phyloP scores from a whole-genome alignment of 2,888 invertebrate genomes.

The Apoda limacodes region DNA sequence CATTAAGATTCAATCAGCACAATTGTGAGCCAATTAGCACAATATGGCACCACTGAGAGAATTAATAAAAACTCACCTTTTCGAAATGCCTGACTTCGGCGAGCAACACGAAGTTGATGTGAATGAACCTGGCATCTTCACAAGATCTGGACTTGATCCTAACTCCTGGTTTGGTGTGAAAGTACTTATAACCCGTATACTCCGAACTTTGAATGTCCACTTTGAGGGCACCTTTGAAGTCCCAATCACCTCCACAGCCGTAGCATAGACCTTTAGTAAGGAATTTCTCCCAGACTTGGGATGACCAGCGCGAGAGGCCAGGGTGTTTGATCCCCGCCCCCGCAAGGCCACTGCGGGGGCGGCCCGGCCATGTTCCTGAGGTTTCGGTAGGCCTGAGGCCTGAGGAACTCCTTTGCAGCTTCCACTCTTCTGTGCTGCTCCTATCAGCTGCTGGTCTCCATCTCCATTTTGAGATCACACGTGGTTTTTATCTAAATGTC shows the following conservation, averaged over 20 bases:
- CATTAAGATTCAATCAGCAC: no score
- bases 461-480: slow-evolving; percentile 66
- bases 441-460: slow-evolving; percentile 60
- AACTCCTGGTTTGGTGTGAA: slow-evolving; percentile 46
- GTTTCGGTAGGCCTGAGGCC: slow-evolving; percentile 32
- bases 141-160: slow-evolving; percentile 52
- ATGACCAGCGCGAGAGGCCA: slow-evolving; percentile 7
- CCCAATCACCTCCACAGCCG: slow-evolving; percentile 60
- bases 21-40: no score
- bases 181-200: slow-evolving; percentile 63
- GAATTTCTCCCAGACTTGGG: slow-evolving; percentile 40
- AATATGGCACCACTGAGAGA: no score
- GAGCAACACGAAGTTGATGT: slow-evolving; percentile 72
- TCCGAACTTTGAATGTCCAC: slow-evolving; percentile 58
- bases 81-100: slow-evolving; percentile 74
- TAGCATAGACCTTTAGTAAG: slow-evolving; percentile 52
- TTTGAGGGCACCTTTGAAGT: slow-evolving; percentile 49
- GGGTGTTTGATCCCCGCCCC: slow-evolving; percentile 31
- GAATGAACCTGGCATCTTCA: slow-evolving; percentile 75
- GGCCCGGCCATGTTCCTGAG: slow-evolving; percentile 61
- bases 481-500: slow-evolving; percentile 36
- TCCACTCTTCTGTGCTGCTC: slow-evolving; percentile 51
- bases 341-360: slow-evolving; percentile 44
- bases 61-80: slow-evolving; percentile 76
- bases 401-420: slow-evolving; percentile 48